Conservation (phyloP, 2,797 vertebrate genomes). For the Heterohyrax brucei region DNA sequence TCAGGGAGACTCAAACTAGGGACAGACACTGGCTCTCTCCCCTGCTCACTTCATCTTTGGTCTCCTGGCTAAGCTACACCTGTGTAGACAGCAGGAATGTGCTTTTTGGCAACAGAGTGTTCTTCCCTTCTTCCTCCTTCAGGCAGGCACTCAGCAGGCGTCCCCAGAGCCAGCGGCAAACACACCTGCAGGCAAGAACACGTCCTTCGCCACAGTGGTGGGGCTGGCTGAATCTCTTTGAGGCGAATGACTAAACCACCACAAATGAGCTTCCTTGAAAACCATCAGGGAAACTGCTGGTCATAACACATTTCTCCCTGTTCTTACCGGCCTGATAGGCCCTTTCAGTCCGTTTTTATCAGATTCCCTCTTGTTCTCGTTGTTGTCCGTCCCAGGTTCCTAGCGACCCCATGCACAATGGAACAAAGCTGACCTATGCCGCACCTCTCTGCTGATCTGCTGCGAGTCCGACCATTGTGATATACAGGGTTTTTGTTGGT, state of each 20-base stretch:
- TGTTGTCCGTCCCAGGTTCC: neutral
- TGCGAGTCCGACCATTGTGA: neutral
- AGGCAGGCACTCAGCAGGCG: neutral
- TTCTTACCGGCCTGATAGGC: neutral
- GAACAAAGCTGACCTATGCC: too few species aligned
- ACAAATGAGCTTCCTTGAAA: conserved; percentile 28
- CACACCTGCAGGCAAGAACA: neutral
- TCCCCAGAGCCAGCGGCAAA: neutral
- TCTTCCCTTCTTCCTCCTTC: neutral
- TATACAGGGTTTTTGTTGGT: neutral
- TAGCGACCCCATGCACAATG: neutral
- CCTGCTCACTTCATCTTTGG: neutral
- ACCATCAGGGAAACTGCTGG: neutral
- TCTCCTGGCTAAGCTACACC: neutral
- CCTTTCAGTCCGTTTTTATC: neutral
- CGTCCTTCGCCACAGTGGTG: neutral
- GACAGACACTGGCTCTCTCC: neutral
- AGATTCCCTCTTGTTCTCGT: neutral
- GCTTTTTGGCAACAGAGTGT: neutral
- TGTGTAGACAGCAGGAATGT: neutral
- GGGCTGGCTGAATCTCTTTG: neutral
- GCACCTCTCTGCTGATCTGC: neutral
- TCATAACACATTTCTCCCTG: neutral
- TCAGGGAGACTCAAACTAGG: fast-evolving
- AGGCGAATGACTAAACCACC: conserved; percentile 30